Evolutionary conservation across 2,888 invertebrate genomes (phyloP).

Genomic region (Pollenia amentaria): DNA sequence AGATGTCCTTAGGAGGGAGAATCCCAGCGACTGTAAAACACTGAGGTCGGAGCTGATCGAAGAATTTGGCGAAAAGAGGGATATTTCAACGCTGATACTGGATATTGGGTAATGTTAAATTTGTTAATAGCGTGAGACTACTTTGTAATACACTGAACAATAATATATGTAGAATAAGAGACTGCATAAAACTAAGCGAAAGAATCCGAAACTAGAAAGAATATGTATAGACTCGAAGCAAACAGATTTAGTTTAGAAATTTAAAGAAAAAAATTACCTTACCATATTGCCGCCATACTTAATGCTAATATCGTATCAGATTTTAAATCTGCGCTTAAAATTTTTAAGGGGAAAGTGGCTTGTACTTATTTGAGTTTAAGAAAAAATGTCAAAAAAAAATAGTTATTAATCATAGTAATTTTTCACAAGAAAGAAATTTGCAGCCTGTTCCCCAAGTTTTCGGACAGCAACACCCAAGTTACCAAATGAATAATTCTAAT

Average conservation of each 20-base stretch:
- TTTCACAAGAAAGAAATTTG: not conserved
- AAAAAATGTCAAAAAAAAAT: conserved; percentile 17
- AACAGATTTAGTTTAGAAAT: conserved; percentile 36
- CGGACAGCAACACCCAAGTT: too few relatives aligned
- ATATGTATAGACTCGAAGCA: conserved; percentile 14
- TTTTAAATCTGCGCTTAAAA: conserved; percentile 30
- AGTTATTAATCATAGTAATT: not conserved
- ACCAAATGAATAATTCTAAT: too few relatives aligned
- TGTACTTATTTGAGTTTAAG: conserved; percentile 5
- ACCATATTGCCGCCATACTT: conserved; percentile 37
- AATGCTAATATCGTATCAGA: conserved; percentile 25
- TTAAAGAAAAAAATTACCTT: conserved; percentile 44
- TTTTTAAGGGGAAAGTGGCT: conserved; percentile 30
- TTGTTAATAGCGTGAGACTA: too few relatives aligned
- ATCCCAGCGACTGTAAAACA: not conserved
- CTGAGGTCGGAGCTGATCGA: not conserved
- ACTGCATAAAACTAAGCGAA: conserved; percentile 19
- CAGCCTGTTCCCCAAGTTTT: conserved; percentile 4
- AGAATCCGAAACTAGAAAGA: conserved; percentile 12
- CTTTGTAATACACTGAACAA: conserved; percentile 26
- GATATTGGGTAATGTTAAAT: too few relatives aligned
- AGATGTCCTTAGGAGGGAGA: not conserved
- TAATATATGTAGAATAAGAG: conserved; percentile 22
- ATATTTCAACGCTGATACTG: too few relatives aligned
- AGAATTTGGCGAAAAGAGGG: too few relatives aligned